Evolutionary conservation across 2,888 invertebrate genomes (phyloP), one percentile per base, ranked within the genome.

Genomic region (Diaprepes abbreviatus): DNA sequence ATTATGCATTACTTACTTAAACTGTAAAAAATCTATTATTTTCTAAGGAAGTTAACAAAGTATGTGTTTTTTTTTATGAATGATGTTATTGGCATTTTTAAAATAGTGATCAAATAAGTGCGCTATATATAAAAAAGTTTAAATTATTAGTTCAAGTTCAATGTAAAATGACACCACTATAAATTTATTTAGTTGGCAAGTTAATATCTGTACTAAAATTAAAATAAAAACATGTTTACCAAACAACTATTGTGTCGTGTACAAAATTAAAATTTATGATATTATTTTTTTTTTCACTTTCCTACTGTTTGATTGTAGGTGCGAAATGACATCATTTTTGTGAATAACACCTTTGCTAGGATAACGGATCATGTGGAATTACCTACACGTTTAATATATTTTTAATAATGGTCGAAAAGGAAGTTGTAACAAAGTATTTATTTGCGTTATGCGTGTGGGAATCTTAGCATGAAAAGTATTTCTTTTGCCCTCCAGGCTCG

Each of bases 271-370:
- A 45, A 45, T 45, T 17, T 17, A 45, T 45, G 45, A 21, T 45
- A 17, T 45, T 21, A 57, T 57, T 57, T 57, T 38, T 36, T 19
- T 57, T 57, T 38, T 36, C n/a, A 12, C 35, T 9, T 35, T 35
- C n/a, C 35, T 21, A 38, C 3, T 19, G 24, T 40, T 58, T 58
- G 24, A 28, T 40, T 36, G 60, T 60, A 48, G 60, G 55, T 45
- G 65, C 16, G 7, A 48, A 45, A 31, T 57, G 35, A 65, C 45
- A 65, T 65, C 57, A 65, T 43, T 12, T 43, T 57, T 40, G 35
- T 35, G 38, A 36, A 63, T 50, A 36, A 45, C 43, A 50, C 55
- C 36, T 38, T 28, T 21, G 33, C 24, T 58, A n/a, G n/a, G 28
- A 14, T 58, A 40, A 58, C 58, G 58, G 58, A n/a, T 10, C 21